These are phyloP conservation scores for Archaeoteleia sp. DNA, from an alignment of 2,888 invertebrate species.

Conservation along the genomic window DNA sequence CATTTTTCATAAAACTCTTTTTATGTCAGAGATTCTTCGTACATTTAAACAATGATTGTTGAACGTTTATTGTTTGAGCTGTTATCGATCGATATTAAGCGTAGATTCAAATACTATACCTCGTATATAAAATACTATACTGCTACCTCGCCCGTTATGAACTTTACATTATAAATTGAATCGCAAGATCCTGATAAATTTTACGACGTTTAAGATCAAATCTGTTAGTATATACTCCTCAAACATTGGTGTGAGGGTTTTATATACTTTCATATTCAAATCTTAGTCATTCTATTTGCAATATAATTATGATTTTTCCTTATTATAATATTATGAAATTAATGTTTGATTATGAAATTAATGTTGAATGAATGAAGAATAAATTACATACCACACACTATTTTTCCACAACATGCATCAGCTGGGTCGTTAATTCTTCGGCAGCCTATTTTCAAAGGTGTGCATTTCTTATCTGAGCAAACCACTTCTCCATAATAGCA, in stretches of 20 bases:
- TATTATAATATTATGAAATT: no score
- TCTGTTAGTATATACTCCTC: neutral
- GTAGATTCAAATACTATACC: neutral
- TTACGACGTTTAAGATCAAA: neutral
- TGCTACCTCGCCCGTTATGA: neutral
- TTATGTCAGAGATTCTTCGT: slow-evolving; percentile 12
- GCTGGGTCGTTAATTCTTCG: slow-evolving; percentile 68
- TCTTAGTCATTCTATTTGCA: no score
- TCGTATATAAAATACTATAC: no score
- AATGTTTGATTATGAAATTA: no score
- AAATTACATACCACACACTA: slow-evolving; percentile 76
- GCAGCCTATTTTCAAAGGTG: slow-evolving; percentile 76
- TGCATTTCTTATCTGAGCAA: slow-evolving; percentile 78
- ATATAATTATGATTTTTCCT: no score
- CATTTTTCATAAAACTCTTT: slow-evolving; percentile 20
- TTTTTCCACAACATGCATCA: slow-evolving; percentile 76
- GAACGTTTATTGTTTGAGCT: slow-evolving; percentile 14
- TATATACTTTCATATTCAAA: no score
- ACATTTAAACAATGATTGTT: slow-evolving; percentile 16
- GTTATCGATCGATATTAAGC: slow-evolving; percentile 11
- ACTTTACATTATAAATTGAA: slow-evolving; percentile 8
- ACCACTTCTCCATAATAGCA: slow-evolving; percentile 79
- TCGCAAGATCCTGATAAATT: slow-evolving; percentile 1
- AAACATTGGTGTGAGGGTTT: neutral
- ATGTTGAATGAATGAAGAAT: no score